These are phyloP conservation scores for Mantis religiosa DNA, from an alignment of 2,888 invertebrate genomes.

Conservation along the genomic window DNA sequence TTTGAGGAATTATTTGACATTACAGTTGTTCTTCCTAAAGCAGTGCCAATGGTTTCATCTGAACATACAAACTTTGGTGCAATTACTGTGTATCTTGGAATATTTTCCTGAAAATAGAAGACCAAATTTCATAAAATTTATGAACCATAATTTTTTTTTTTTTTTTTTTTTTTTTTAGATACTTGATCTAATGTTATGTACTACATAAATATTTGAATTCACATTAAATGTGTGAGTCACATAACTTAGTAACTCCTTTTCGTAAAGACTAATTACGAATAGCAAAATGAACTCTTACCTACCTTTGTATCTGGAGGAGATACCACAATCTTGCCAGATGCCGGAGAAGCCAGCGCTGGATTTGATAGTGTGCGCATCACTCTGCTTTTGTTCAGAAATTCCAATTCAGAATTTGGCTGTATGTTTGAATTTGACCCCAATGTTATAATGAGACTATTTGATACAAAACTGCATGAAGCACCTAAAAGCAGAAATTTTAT, in stretches of 20 bases:
- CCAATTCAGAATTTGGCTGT: slow-evolving; percentile 3
- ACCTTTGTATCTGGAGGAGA: background rate
- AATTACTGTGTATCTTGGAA: background rate
- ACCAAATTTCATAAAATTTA: background rate
- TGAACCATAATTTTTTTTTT: background rate
- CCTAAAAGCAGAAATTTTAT: background rate
- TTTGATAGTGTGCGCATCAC: slow-evolving; percentile 14
- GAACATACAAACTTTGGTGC: slow-evolving; percentile 15
- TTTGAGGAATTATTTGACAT: background rate
- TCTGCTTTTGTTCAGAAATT: slow-evolving; percentile 2
- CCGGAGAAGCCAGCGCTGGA: slow-evolving; percentile 3
- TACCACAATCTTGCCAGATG: slow-evolving; percentile 5
- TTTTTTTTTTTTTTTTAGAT: background rate
- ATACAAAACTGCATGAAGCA: slow-evolving; percentile 17
- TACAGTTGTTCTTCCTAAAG: background rate
- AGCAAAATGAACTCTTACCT: background rate
- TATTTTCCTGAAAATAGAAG: background rate
- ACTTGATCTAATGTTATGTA: too few species aligned
- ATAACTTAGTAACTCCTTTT: too few species aligned
- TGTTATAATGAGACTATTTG: slow-evolving; percentile 18
- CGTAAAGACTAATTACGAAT: too few species aligned
- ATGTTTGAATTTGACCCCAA: slow-evolving; percentile 16
- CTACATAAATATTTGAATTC: too few species aligned
- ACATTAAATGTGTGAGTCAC: too few species aligned
- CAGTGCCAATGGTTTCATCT: background rate